Evolutionary conservation across 2,888 invertebrate genomes (phyloP), one percentile per base, ranked within the genome.

Genomic region (Orchesellides sinensis): DNA sequence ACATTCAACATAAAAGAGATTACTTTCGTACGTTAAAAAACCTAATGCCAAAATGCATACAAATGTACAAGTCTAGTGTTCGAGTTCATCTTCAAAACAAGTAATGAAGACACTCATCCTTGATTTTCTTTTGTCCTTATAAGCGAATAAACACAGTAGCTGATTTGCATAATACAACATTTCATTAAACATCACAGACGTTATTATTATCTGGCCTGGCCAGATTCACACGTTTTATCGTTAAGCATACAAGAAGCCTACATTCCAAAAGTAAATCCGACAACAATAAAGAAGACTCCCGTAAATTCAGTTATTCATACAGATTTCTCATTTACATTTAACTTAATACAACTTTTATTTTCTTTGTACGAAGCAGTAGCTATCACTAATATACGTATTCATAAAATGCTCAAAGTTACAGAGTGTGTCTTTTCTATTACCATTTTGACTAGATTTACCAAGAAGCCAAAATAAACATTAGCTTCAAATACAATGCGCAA

Each of bases 91-190:
- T n/a, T n/a, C n/a, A 5, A 32, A 32, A 10, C 32, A 8, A 17
- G 32, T 63, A 63, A 74, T 74, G 25, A 74, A 65, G 65, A 74
- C 40, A 49, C 35, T 47, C 27, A 29, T 45, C 61, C 27, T 45
- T 17, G 45, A 49, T 40, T 66, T 75, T 72, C 49, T 63, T 65
- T 72, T 83, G 77, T 83, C 83, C 72, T 66, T 77, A 72, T 69
- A 78, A 14, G 75, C 2, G 35, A 72, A 35, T 69, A 66, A 69
- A 74, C 54, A 79, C 83, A 69, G 83, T 74, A 83, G 83, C 78
- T 49, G 59, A 83, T 85, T 85, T 83, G 77, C 85, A 82, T 85
- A 83, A 69, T 83, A 82, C 75, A 81, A 65, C 82, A 79, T 85
- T 83, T 85, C 83, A 83, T 82, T 85, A 83, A 68, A 56, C 74